Evolutionary conservation across 2,888 invertebrate species (phyloP).

Genomic region (Penaeus monodon): DNA sequence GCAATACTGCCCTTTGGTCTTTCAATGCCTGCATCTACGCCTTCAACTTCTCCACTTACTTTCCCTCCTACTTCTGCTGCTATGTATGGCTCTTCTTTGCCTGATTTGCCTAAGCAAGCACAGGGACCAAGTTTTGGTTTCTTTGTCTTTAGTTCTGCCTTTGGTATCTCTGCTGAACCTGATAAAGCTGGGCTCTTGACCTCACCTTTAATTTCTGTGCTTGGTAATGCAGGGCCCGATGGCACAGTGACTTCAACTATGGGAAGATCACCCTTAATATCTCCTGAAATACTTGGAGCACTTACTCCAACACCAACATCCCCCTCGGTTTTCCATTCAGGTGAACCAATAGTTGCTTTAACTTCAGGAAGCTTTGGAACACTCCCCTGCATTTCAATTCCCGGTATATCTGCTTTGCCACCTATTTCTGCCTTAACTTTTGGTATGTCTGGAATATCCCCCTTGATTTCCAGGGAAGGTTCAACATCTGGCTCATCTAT

Average conservation of each 20-base stretch:
- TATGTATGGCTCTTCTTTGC: conserved; percentile 42
- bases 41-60: neutral
- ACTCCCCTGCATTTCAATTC: conserved; percentile 16
- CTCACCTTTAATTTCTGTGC: conserved; percentile 24
- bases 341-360: conserved; percentile 7
- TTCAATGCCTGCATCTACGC: neutral
- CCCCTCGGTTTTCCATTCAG: too few species aligned
- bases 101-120: conserved; percentile 38
- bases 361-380: conserved; percentile 22
- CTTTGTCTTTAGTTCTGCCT: conserved; percentile 28
- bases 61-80: conserved; percentile 16
- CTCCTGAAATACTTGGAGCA: too few species aligned
- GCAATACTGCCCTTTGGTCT: neutral
- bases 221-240: too few species aligned
- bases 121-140: conserved; percentile 50
- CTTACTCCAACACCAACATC: too few species aligned
- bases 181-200: conserved; percentile 25
- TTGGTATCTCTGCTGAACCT: conserved; percentile 15
- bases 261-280: conserved; percentile 30
- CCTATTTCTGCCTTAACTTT: conserved; percentile 45
- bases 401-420: conserved; percentile 39
- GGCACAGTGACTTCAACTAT: neutral
- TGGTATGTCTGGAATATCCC: conserved; percentile 49
- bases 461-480: conserved; percentile 28
- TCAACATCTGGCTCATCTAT: conserved; percentile 32